A percentile compares a stretch with the other conserved stretches of the same genome.
phyloP scores from a whole-genome alignment of 1,140 invertebrate genomes.

The Drosophila melanica region DNA sequence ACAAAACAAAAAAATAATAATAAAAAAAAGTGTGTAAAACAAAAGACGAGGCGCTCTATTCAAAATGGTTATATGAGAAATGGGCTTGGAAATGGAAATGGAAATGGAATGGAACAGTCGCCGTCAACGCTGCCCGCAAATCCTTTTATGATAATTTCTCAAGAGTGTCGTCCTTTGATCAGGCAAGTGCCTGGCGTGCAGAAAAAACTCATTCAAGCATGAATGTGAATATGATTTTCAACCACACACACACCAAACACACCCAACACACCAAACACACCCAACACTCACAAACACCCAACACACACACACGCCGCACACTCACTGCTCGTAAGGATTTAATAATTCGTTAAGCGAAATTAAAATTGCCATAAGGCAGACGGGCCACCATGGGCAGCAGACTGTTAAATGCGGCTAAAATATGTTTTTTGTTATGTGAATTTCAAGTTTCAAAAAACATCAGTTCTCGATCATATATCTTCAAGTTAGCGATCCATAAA shows the following conservation, averaged over 20 bases:
- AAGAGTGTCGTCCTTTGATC: slow-evolving; percentile 83
- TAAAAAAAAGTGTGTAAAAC: slow-evolving; percentile 46
- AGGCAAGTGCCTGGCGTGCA: slow-evolving; percentile 73
- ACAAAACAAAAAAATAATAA: slow-evolving; percentile 2
- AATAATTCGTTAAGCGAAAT: slow-evolving; percentile 80
- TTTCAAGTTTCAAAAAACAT: too few species aligned
- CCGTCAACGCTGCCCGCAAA: slow-evolving; percentile 57
- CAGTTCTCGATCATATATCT: too few species aligned
- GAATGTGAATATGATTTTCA: slow-evolving; percentile 78
- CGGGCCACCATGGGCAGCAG: slow-evolving; percentile 28
- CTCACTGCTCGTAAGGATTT: slow-evolving; percentile 63
- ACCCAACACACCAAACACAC: slow-evolving; percentile 29
- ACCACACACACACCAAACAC: slow-evolving; percentile 59
- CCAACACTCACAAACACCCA: slow-evolving; percentile 27
- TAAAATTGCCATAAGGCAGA: slow-evolving; percentile 69
- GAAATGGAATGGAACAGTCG: slow-evolving; percentile 22
- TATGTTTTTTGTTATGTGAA: neutral
- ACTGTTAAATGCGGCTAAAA: slow-evolving; percentile 1
- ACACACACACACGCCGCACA: slow-evolving; percentile 26
- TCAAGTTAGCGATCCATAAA: too few species aligned
- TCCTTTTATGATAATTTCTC: slow-evolving; percentile 83
- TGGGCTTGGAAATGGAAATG: slow-evolving; percentile 27
- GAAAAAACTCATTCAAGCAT: slow-evolving; percentile 82
- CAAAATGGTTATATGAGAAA: slow-evolving; percentile 47
- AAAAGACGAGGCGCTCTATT: slow-evolving; percentile 70